Conservation (phyloP, 2,113 vertebrate species). For the Girardinichthys multiradiatus region DNA sequence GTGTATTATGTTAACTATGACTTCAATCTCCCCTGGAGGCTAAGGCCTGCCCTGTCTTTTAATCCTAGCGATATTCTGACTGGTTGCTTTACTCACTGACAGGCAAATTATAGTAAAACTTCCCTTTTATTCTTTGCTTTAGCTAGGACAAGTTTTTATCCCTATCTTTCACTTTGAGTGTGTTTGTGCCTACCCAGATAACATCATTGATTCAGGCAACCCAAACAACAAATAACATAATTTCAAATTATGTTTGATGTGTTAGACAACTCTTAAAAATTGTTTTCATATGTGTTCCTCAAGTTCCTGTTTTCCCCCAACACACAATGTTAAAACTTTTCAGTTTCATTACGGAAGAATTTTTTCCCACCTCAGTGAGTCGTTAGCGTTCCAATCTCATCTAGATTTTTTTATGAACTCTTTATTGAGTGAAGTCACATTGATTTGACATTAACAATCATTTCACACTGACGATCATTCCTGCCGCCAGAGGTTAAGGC, state of each 20-base stretch:
- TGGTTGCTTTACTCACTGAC: too few species aligned
- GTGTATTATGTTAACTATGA: too few species aligned
- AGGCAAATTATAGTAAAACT: too few species aligned
- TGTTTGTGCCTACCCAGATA: constrained; percentile 1
- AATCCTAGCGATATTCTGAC: too few species aligned
- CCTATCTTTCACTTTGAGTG: background rate
- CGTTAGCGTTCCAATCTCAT: constrained; percentile 39
- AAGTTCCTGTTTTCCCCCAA: background rate
- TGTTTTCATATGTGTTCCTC: background rate
- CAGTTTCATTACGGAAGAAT: constrained; percentile 29
- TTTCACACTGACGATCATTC: constrained; percentile 56
- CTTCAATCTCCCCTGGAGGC: too few species aligned
- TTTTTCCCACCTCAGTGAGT: constrained; percentile 18
- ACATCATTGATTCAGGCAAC: constrained; percentile 41
- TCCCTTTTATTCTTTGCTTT: too few species aligned
- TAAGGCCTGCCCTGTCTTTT: too few species aligned
- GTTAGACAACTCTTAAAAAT: background rate
- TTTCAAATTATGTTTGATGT: background rate
- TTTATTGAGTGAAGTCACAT: constrained; percentile 66
- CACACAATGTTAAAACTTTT: background rate
- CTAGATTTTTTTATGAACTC: constrained; percentile 49
- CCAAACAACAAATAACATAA: background rate
- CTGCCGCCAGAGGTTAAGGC: constrained; percentile 49
- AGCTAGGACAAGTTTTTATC: too few species aligned
- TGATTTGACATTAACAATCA: constrained; percentile 72